Evolutionary conservation across 2,113 vertebrate species (phyloP), one percentile per base, ranked within the genome.

Genomic region (Leptodactylus fuscus): DNA sequence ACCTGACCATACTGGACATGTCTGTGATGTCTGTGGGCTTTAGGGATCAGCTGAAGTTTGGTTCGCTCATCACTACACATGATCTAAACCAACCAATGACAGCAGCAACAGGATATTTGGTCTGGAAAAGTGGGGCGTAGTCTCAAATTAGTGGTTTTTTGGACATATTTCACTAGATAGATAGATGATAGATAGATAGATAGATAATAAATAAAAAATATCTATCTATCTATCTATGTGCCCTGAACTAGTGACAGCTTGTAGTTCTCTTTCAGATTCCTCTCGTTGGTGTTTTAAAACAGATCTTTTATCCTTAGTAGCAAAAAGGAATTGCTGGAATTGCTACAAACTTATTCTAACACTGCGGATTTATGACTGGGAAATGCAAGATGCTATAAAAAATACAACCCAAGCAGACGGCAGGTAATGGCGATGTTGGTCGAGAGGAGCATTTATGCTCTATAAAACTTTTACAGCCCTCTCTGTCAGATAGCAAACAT

Each of bases 381-480:
- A 13, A 84, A 65, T 62, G 71, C 24, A 75, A 87, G 85, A 84
- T 29, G 34, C 75, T 77, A 84, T 0, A 0, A 74, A 81, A 87
- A 77, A 87, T 5, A 44, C 71, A 87, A 82, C 85, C 88, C 80
- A 81, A 87, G 80, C 88, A 88, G 86, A 77, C 87, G 58, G 74
- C 78, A 0, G 13, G 55, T 67, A 81, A 87, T 74, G 87, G 71
- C n/a, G 88, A 73, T 87, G 74, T 82, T 85, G 0, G 86, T 75
- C 67, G 74, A 80, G n/a, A 87, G 79, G 24, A 75, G 36, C 81
- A 82, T 89, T 89, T 88, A 91, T 88, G 88, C 81, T 84, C 85
- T 84, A 62, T 89, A 91, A 89, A 89, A 87, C 80, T 88, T 91
- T 88, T 86, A 89, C 2, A 0, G 65, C 67, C 77, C 36, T 11